Base-by-base conservation (phyloP, 2,888 invertebrate genomes). In the Chrysotoxum bicinctum region DNA sequence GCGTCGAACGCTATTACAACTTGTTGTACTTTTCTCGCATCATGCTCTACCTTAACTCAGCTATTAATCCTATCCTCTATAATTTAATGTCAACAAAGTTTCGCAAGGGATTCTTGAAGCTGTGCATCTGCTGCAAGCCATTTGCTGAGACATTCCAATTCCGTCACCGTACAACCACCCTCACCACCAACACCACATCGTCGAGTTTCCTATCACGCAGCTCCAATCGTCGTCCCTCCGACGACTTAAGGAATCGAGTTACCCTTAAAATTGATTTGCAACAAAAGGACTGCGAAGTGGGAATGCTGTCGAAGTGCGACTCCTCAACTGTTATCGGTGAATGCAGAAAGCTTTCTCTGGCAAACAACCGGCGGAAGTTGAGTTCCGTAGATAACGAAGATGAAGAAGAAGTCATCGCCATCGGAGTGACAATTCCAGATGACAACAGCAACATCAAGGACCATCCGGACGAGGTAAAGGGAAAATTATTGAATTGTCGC, bases 51-150 rank as follows among this genome's bases (percentile, higher is more conserved):
- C 93, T 97, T 84, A 98, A 98, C 91, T 97, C 97, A 4, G 97
- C 97, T 48, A 94, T 97, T 87, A 98, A 98, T 92, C 98, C 98
- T 0, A 96, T 98, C 88, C 93, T 98, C n/a, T 98, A 98, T 91
- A 98, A 97, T 91, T 93, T 98, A 87, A 97, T 98, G 96, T 97
- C 97, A 50, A 96, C 97, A 3, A 97, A 97, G 92, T 98, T 98
- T 90, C 94, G 98, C 3, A 94, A 95, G 74, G 97, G 96, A 0
- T 97, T 97, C 89, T 93, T 95, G 74, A 94, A 93, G 89, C 93
- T 96, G 0, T 96, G 95, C 89, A 93, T 94, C 50, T 93, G 94
- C 87, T 72, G 90, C 89, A 19, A 88, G 88, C 58, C 82, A 87
- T 62, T 86, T 43, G 66, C 85, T 26, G 64, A 79, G 40, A 74